phyloP scores from a whole-genome alignment of 2,797 vertebrate genomes.

The Macroramphosus scolopax region DNA sequence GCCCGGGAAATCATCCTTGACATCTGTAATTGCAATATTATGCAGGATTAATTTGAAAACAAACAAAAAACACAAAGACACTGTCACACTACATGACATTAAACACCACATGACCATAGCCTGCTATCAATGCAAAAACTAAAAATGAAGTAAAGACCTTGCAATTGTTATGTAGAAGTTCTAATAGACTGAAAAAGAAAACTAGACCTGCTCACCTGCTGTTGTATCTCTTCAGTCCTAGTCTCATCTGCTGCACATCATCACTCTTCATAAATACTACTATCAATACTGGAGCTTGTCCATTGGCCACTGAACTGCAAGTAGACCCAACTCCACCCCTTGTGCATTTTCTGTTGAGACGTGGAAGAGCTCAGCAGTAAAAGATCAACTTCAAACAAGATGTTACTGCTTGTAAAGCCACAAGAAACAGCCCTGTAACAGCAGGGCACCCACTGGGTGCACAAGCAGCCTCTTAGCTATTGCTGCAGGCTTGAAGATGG shows the following conservation, averaged over 20 bases:
- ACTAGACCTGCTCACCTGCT: constrained; percentile 47
- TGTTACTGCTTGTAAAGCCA: constrained; percentile 49
- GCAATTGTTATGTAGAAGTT: too few relatives aligned
- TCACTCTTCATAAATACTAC: constrained; percentile 55
- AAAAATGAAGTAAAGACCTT: too few relatives aligned
- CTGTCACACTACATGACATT: too few relatives aligned
- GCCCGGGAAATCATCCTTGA: constrained; percentile 49
- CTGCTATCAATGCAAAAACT: too few relatives aligned
- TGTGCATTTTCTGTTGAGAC: constrained; percentile 16
- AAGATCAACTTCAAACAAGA: constrained; percentile 59
- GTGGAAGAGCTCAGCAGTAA: constrained; percentile 50
- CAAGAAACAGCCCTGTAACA: constrained; percentile 15
- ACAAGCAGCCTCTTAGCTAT: too few relatives aligned
- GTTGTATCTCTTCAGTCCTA: constrained; percentile 31
- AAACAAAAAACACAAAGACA: too few relatives aligned
- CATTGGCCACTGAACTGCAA: constrained; percentile 48
- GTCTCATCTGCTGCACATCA: constrained; percentile 32
- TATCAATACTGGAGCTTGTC: constrained; percentile 15
- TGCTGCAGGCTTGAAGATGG: too few relatives aligned
- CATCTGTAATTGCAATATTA: constrained; percentile 56
- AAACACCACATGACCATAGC: too few relatives aligned
- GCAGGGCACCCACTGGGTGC: constrained; percentile 21
- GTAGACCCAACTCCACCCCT: constrained; percentile 38
- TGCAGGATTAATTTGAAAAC: too few relatives aligned
- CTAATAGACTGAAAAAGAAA: too few relatives aligned